These are phyloP conservation scores for Acrocephalus kingi DNA, from an alignment of 2,113 vertebrate genomes.

Conservation along the genomic window DNA sequence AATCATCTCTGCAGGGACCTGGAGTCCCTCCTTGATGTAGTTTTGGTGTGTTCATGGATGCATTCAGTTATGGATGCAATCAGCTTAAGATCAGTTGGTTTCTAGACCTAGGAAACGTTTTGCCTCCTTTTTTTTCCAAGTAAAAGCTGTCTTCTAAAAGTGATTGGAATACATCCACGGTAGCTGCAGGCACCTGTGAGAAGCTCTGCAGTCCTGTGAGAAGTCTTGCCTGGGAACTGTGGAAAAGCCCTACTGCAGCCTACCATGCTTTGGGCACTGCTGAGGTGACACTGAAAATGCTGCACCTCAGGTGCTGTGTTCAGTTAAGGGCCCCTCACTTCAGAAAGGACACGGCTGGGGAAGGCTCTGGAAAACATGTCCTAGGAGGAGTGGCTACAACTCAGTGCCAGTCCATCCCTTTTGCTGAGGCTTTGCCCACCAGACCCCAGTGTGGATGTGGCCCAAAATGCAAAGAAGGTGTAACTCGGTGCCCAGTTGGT, in stretches of 20 bases:
- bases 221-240: neutral
- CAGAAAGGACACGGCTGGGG: neutral
- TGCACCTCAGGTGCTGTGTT: neutral
- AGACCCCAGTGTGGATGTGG: neutral
- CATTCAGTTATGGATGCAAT: neutral
- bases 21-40: neutral
- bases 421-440: neutral
- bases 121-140: neutral
- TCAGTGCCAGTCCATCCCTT: accelerated
- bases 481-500: neutral
- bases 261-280: accelerated
- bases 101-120: neutral
- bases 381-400: neutral
- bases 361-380: neutral
- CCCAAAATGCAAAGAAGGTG: neutral
- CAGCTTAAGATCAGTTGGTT: neutral
- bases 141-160: neutral
- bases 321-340: neutral
- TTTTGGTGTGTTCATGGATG: neutral
- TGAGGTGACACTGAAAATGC: neutral
- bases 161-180: neutral
- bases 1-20: neutral
- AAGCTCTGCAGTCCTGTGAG: accelerated
- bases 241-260: neutral
- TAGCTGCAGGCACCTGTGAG: neutral